A percentile compares a stretch with the other conserved stretches of the same genome.
These are phyloP conservation scores for Poeciliopsis turrubarensis DNA, from an alignment of 2,113 vertebrate species.

Conservation along the genomic window DNA sequence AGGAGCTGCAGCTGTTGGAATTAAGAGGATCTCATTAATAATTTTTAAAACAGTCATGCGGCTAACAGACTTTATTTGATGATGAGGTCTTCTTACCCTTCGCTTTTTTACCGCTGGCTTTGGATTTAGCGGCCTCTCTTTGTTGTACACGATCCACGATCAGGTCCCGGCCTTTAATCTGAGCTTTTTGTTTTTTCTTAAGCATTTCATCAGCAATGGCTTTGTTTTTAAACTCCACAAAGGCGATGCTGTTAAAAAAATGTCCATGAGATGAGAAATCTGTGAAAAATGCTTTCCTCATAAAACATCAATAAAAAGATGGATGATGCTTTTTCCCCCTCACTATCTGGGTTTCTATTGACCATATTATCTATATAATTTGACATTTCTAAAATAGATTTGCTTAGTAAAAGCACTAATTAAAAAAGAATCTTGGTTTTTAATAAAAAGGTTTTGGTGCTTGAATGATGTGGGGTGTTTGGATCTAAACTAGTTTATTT, in stretches of 20 bases:
- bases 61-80: neutral
- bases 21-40: slow-evolving; percentile 4
- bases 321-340: no score
- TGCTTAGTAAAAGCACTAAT: no score
- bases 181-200: slow-evolving; percentile 82
- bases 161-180: slow-evolving; percentile 85
- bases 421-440: no score
- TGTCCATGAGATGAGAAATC: no score
- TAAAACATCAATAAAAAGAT: neutral
- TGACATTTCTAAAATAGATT: no score
- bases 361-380: no score
- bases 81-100: slow-evolving; percentile 42
- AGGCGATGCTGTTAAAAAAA: slow-evolving; percentile 84
- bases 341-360: no score
- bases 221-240: slow-evolving; percentile 90
- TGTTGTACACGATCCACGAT: slow-evolving; percentile 83
- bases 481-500: no score
- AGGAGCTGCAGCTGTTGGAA: slow-evolving; percentile 19
- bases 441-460: no score
- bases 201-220: slow-evolving; percentile 80
- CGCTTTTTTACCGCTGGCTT: neutral
- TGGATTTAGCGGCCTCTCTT: slow-evolving; percentile 66
- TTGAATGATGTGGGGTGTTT: no score
- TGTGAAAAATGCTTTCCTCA: no score
- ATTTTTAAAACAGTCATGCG: no score